These are phyloP conservation scores for Strix aluco DNA, from an alignment of 2,113 vertebrate species.

Conservation along the genomic window DNA sequence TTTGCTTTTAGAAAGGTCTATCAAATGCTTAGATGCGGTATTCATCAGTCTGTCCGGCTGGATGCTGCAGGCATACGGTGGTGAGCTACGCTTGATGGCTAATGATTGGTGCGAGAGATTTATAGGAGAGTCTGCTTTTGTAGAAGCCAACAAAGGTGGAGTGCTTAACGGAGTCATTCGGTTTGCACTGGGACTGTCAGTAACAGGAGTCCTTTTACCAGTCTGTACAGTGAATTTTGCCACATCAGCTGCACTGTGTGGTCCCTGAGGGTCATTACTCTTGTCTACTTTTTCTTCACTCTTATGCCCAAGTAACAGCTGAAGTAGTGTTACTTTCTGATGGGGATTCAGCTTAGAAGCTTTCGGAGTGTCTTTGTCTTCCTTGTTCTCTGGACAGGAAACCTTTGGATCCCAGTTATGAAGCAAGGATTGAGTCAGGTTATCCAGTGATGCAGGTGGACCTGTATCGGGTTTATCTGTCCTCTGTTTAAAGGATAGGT, in stretches of 20 bases:
- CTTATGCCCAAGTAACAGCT: conserved; percentile 92
- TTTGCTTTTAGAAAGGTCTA: conserved; percentile 82
- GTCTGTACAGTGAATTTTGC: conserved; percentile 77
- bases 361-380: conserved; percentile 82
- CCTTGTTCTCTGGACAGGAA: conserved; percentile 74
- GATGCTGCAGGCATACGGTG: conserved; percentile 65
- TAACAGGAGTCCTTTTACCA: conserved; percentile 78
- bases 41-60: conserved; percentile 70
- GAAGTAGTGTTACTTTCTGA: conserved; percentile 94
- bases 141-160: conserved; percentile 72
- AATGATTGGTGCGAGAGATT: conserved; percentile 78
- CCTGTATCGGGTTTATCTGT: conserved; percentile 72
- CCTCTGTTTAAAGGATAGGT: conserved; percentile 90
- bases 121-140: conserved; percentile 78
- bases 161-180: conserved; percentile 80
- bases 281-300: conserved; percentile 84
- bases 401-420: conserved; percentile 93
- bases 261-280: conserved; percentile 76
- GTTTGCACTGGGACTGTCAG: conserved; percentile 73
- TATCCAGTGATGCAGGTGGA: conserved; percentile 85
- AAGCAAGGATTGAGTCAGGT: conserved; percentile 90
- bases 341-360: conserved; percentile 86
- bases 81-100: conserved; percentile 74
- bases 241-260: conserved; percentile 76
- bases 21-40: conserved; percentile 69